Evolutionary conservation across 2,113 vertebrate genomes (phyloP).

Genomic region (Sebastes fasciatus): DNA sequence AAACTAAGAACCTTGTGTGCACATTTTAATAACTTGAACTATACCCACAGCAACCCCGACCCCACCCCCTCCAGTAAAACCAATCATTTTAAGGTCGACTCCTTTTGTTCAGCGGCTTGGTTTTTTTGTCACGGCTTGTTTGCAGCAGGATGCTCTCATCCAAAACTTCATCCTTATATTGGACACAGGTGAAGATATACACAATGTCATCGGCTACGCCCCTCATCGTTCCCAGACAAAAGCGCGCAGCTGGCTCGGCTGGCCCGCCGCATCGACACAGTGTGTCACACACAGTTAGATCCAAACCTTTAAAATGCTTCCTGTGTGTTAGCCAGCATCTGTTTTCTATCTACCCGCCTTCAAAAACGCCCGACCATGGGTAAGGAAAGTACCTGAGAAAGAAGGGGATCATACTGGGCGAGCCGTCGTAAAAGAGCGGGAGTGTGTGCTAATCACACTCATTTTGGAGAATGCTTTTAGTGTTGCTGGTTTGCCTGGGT

Average conservation of each 20-base stretch:
- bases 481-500: constrained; percentile 8
- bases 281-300: constrained; percentile 72
- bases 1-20: constrained; percentile 28
- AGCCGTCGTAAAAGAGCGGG: constrained; percentile 4
- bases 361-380: constrained; percentile 27
- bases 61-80: constrained; percentile 20
- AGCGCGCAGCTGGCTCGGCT: constrained; percentile 51
- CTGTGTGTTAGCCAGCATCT: constrained; percentile 74
- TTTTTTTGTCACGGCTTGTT: constrained; percentile 45
- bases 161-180: constrained; percentile 56
- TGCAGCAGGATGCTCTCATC: constrained; percentile 45
- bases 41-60: constrained; percentile 15
- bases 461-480: constrained; percentile 43
- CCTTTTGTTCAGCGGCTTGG: constrained; percentile 25
- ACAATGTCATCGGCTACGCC: constrained; percentile 26
- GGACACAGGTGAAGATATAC: constrained; percentile 62
- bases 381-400: constrained; percentile 58
- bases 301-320: constrained; percentile 63
- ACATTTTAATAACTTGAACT: constrained; percentile 45
- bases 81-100: constrained; percentile 32
- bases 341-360: constrained; percentile 75
- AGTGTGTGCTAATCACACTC: constrained; percentile 25
- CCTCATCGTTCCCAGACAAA: constrained; percentile 31
- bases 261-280: constrained; percentile 45
- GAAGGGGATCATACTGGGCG: constrained; percentile 11